Evolutionary conservation across 1,140 invertebrate species (phyloP).

Genomic region (Bombus sibiricus): DNA sequence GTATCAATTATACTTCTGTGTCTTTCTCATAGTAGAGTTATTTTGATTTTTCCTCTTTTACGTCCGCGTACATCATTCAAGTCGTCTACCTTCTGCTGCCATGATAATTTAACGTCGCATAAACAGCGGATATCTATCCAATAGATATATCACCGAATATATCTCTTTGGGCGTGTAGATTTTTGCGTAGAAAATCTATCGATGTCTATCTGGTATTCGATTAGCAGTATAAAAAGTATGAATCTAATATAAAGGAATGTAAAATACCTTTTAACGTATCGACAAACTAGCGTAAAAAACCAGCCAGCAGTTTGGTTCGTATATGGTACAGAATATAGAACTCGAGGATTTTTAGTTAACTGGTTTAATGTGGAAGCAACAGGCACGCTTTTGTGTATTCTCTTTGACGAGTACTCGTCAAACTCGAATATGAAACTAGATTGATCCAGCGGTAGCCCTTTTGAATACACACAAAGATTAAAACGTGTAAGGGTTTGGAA

Average conservation of each 20-base stretch:
- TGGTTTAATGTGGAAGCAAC: neutral
- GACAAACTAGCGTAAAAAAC: no score
- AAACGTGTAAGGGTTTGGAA: neutral
- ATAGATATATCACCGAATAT: neutral
- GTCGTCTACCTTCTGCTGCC: rapidly evolving
- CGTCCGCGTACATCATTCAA: neutral
- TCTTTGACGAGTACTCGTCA: constrained; percentile 15
- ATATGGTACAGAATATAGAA: neutral
- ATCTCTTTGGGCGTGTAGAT: neutral
- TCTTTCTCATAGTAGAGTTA: neutral
- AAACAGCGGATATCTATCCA: neutral
- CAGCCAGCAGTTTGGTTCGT: no score
- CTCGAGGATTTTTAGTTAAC: neutral
- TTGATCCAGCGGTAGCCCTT: constrained; percentile 12
- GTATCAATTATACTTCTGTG: no score
- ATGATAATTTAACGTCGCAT: neutral
- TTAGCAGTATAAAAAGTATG: no score
- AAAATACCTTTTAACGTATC: no score
- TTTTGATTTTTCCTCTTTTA: neutral
- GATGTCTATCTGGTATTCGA: no score
- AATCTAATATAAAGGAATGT: no score
- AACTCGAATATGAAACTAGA: constrained; percentile 54
- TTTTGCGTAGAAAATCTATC: neutral
- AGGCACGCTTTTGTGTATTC: neutral
- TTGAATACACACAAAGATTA: constrained; percentile 24